Base-by-base conservation (phyloP, 2,797 vertebrate species). In the Simalia tracyae region DNA sequence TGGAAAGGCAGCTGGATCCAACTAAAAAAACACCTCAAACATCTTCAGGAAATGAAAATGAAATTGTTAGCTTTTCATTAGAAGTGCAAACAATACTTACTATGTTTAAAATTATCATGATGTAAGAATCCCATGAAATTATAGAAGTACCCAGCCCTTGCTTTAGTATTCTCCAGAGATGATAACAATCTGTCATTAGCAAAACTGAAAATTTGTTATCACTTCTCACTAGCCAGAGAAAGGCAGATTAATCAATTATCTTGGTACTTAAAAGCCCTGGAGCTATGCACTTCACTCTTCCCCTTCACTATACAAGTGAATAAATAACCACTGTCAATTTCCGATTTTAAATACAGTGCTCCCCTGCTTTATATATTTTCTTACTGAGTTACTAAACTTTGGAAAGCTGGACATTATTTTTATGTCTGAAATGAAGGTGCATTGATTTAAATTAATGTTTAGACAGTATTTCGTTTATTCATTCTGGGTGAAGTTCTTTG, bases 381-480 rank as follows among this genome's bases (percentile, higher is more conserved):
- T 92, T 89, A 87, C 50, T 92, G 57, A 17, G 56, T 9, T 89
- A 54, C 63, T 72, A 46, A 57, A 24, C 1, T 26, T 90, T 0
- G 0, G 17, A 90, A 90, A 92, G 91, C 68, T 11, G 87, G 24
- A 14, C 22, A 28, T 36, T 60, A 36, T 87, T 93, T 93, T 88
- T 66, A 91, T 0, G 1, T 72, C 90, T 68, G 64, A 93, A 90
- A 0, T 24, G 22, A 90, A 93, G 68, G n/a, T 1, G 61, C 93
- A 89, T 3, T 63, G 59, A 93, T 92, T 90, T 57, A 93, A 89
- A 90, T 10, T 22, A 46, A 19, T 42, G 28, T 93, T 94, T 92
- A 31, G 81, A 91, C 72, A 28, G 17, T 2, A 93, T 0, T 3
- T 0, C 90, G 12, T 87, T 89, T 81, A 90, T 91, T 28, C 24